A percentile compares a stretch with the other conserved stretches of the same genome.
These are phyloP conservation scores for Leguminivora glycinivorella DNA, from an alignment of 1,140 invertebrate species.

Conservation along the genomic window DNA sequence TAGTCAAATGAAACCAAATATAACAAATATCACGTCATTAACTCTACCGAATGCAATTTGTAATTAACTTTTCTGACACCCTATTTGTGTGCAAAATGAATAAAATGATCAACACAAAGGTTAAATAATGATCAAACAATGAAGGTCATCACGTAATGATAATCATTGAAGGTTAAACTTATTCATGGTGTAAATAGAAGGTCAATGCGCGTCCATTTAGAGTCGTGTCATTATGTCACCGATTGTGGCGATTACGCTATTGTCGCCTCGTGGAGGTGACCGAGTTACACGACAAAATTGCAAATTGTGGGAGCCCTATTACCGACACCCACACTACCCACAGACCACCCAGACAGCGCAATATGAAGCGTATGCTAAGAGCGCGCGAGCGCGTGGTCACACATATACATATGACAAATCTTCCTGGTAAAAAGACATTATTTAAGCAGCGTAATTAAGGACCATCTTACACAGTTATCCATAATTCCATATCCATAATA, in stretches of 20 bases:
- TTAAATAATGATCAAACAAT: neutral
- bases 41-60: neutral
- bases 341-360: too few species aligned
- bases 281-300: neutral
- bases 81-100: neutral
- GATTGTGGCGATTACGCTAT: neutral
- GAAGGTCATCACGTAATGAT: slow-evolving; percentile 15
- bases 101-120: neutral
- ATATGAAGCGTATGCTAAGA: too few species aligned
- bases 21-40: neutral
- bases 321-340: too few species aligned
- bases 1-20: too few species aligned
- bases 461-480: too few species aligned
- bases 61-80: neutral
- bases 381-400: too few species aligned
- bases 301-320: neutral
- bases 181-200: neutral
- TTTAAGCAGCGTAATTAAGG: too few species aligned
- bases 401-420: too few species aligned
- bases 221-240: slow-evolving; percentile 2
- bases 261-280: neutral
- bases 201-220: neutral
- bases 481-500: too few species aligned
- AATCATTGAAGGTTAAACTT: slow-evolving; percentile 13
- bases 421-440: too few species aligned